These are phyloP conservation scores for Barypeithes pellucidus DNA, from an alignment of 2,888 invertebrate species.

Conservation along the genomic window DNA sequence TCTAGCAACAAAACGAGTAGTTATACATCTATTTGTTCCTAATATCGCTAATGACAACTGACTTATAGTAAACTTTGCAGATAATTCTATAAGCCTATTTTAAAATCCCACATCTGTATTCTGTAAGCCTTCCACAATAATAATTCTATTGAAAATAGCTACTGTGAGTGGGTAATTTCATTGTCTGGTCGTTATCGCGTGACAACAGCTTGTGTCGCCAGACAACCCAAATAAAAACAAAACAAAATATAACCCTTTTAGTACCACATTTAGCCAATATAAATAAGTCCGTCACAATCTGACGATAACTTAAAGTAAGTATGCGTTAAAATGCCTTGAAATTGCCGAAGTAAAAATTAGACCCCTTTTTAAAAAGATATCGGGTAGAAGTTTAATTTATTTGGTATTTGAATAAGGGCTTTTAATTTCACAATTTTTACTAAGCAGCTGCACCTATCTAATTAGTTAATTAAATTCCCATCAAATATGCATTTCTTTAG, in stretches of 20 bases:
- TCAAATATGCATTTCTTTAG: too few relatives aligned
- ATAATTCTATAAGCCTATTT: neutral
- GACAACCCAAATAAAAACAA: conserved; percentile 56
- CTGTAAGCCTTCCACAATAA: conserved; percentile 13
- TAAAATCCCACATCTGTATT: neutral
- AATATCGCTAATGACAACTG: too few relatives aligned
- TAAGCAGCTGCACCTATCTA: neutral
- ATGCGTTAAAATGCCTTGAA: conserved; percentile 38
- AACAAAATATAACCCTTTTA: conserved; percentile 55
- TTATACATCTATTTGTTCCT: too few relatives aligned
- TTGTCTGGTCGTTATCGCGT: conserved; percentile 62
- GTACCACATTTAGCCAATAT: conserved; percentile 44
- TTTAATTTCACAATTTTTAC: conserved; percentile 2
- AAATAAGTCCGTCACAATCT: conserved; percentile 47
- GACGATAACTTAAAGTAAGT: conserved; percentile 43
- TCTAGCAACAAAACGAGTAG: too few relatives aligned
- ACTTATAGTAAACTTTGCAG: too few relatives aligned
- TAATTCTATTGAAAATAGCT: conserved; percentile 38
- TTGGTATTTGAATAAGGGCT: neutral
- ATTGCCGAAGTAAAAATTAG: conserved; percentile 5
- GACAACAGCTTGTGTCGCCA: conserved; percentile 62
- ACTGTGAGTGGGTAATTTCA: conserved; percentile 58
- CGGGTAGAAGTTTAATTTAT: neutral
- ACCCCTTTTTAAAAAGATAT: conserved; percentile 5
- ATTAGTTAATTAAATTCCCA: neutral